phyloP scores from a whole-genome alignment of 2,797 vertebrate genomes.

The Oreonectes daqikongensis region DNA sequence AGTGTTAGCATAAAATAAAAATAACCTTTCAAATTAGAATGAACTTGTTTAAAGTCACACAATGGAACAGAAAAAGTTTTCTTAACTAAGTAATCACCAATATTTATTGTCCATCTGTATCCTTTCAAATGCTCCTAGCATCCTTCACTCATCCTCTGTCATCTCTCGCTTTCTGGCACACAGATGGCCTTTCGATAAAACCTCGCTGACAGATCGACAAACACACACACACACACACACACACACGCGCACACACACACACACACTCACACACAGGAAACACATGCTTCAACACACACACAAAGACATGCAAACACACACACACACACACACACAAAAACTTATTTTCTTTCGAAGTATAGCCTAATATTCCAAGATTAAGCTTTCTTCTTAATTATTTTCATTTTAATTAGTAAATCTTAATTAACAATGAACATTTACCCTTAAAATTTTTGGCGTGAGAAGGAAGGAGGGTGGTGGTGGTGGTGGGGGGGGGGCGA shows the following conservation, averaged over 20 bases:
- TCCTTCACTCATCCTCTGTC: conserved; percentile 64
- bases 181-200: conserved; percentile 66
- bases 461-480: conserved; percentile 75
- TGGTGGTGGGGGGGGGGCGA: conserved; percentile 61
- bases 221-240: conserved; percentile 75
- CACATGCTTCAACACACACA: too few species aligned
- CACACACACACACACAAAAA: conserved; percentile 65
- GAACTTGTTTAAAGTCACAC: too few species aligned
- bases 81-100: too few species aligned
- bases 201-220: conserved; percentile 77
- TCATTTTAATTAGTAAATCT: conserved; percentile 98
- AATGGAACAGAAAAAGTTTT: too few species aligned
- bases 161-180: conserved; percentile 66
- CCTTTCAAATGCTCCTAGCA: conserved; percentile 47
- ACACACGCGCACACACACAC: conserved; percentile 30
- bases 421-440: conserved; percentile 99
- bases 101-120: too few species aligned
- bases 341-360: conserved; percentile 88
- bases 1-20: too few species aligned
- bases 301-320: too few species aligned
- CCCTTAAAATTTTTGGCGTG: conserved; percentile 93
- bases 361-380: conserved; percentile 92
- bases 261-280: conserved; percentile 18
- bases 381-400: conserved; percentile 97
- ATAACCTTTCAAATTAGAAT: too few species aligned